Base-by-base conservation (phyloP, 2,797 vertebrate genomes). In the Parotocinclus haroldoi region DNA sequence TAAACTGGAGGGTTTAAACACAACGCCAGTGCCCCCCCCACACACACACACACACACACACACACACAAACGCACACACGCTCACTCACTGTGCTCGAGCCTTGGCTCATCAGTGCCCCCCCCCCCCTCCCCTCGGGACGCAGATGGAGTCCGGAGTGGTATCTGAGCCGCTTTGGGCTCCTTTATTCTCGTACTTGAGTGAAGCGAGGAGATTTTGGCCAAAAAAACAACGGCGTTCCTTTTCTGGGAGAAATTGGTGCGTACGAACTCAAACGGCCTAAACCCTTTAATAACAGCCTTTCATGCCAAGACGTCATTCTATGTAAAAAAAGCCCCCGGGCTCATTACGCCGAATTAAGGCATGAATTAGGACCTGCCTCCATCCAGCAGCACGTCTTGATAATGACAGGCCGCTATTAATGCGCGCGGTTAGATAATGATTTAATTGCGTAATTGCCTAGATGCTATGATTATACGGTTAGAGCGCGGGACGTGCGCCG, bases 331-430 rank as follows among this genome's bases (percentile, higher is more conserved):
- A 57, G 7, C 53, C 18, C n/a, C 16, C 48, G 10, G 45, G 14
- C 66, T 68, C 42, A 60, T 60, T 62, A 69, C 39, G 7, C 9
- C 11, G n/a, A 57, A 69, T 69, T 44, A 63, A 27, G 52, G 10
- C 10, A 8, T n/a, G 13, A 16, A 45, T 37, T 14, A 14, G 36
- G 38, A 44, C 36, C n/a, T 10, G 36, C 36, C 9, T 27, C 27
- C 27, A 7, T 55, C 27, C 19, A 54, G 36, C 51, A 18, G 18
- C 10, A 10, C 0, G 19, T 37, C 51, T 27, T 7, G 19, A 27
- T 55, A n/a, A 69, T 69, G 13, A 62, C 50, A 55, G 51, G 27
- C 40, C 12, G 13, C 0, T 36, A 36, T 38, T 63, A 46, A 63
- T 10, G 45, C 16, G 4, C 16, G 46, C 42, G 39, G 52, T 63